Evolutionary conservation across 2,888 invertebrate genomes (phyloP), one percentile per base, ranked within the genome.

Genomic region (Eupithecia abbreviata): DNA sequence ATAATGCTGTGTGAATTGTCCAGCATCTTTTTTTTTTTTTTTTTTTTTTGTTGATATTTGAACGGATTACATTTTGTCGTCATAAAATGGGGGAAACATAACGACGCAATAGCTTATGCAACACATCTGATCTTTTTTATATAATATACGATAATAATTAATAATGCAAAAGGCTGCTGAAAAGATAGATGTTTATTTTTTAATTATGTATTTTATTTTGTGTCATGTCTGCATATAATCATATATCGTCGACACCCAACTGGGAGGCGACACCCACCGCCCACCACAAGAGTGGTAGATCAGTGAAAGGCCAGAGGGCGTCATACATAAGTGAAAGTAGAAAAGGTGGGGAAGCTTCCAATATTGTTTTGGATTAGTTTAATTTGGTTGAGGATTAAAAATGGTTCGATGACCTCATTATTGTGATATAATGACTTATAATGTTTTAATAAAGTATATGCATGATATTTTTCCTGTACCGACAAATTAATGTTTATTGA

Each of bases 291-390:
- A 30, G 10, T 58, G 18, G 30, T 12, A 62, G 62, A 30, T 18
- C 12, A 30, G 62, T 62, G 62, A 62, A 62, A 62, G 62, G 30
- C 62, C 4, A 62, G 62, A n/a, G 30, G 62, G 62, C 62, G 62
- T 62, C 18, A 12, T 62, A 30, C 62, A 30, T 62, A 62, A 30
- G 10, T 30, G 62, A 62, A 62, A 62, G 62, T 62, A 30, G 12
- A 62, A 30, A 10, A 30, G 30, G 62, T 30, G 62, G 62, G 62
- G 62, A 62, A 62, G 4, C 18, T 10, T 58, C 10, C 3, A 62
- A 62, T 10, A 58, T 58, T n/a, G 7, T 13, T 12, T 58, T 4
- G 30, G 62, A 62, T 62, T 55, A 9, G 55, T 62, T 62, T 4
- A 4, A 62, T 62, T 58, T 62, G 30, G 4, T 18, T 58, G 58